Base-by-base conservation (phyloP, 2,113 vertebrate genomes). In the Tiliqua scincoides region DNA sequence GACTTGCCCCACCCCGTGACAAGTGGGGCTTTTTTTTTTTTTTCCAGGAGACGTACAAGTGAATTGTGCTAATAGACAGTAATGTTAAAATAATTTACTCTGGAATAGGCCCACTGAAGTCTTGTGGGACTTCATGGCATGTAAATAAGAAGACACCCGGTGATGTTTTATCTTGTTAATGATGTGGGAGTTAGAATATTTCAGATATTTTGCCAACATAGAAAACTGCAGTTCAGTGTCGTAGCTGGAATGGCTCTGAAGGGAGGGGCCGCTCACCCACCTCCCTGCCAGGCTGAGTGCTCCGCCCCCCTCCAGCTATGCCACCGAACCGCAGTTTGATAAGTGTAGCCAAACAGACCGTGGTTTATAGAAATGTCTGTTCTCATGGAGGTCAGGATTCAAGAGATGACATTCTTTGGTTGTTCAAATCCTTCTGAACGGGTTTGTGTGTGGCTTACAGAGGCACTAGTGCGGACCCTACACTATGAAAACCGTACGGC, bases 21-120 rank as follows among this genome's bases (percentile, higher is more conserved):
- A n/a, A n/a, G n/a, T 59, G 61, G 40, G 40, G 67, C 85, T 27
- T 43, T 88, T 52, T 35, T n/a, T n/a, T n/a, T n/a, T 40, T 57
- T 67, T 10, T 57, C 25, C 40, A 48, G 43, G 57, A 79, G 68
- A 27, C n/a, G 71, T 74, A 85, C 35, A 90, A 43, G 61, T 85
- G 62, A 62, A 71, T 17, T 74, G 54, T 21, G 35, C 2, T 86
- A 88, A 82, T 62, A 9, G 4, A 40, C 10, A 71, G 17, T 57
- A 77, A 30, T 14, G 73, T 37, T n/a, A 62, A 80, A 80, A 63
- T 25, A 21, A 52, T 48, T 63, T 61, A 72, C 17, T 59, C 23
- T 70, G 48, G 21, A 72, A 23, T 15, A 30, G 4, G 18, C 71
- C 32, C 9, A 23, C 21, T 8, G 48, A 89, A 89, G 70, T 25